Evolutionary conservation across 2,113 vertebrate genomes (phyloP), one percentile per base, ranked within the genome.

Genomic region (Chinchilla lanigera): DNA sequence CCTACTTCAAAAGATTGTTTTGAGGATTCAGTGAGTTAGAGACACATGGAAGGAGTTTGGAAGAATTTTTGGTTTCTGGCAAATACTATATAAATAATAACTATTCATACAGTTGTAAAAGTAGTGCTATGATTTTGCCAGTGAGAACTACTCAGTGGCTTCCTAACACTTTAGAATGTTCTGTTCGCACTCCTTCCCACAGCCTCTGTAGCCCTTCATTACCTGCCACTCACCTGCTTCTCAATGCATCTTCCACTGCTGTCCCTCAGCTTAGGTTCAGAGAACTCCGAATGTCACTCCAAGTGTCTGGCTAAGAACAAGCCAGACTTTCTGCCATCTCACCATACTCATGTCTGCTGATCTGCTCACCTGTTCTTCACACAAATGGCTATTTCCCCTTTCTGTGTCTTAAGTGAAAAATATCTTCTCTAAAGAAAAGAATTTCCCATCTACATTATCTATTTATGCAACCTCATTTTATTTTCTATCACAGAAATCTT

Each of bases 381-480:
- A 33, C n/a, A 44, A 86, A 47, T 61, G 58, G 5, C 8, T 85
- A 7, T 0, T 94, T 88, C 12, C 85, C 11, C 24, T 92, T 41
- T 63, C 65, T 87, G 60, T 33, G 4, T 61, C n/a, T 86, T 58
- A 89, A 28, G 22, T 81, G 69, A 90, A 95, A 93, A 95, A 52
- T 71, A 33, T 0, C 2, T 67, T 71, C 20, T 52, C 56, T 35
- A 56, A 19, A 91, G 69, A 44, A 54, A 63, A 30, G 0, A 28
- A 73, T 80, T 85, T 80, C 41, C 2, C 78, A 19, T 13, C 22
- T 60, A 16, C 6, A 2, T 41, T 78, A 22, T 24, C 38, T 35
- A 86, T 52, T 89, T 28, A 26, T 26, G 75, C 16, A 6, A 16
- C 69, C 38, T 0, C 60, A 58, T 67, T 96, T 77, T 80, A 8